Percentiles rank a stretch among this genome's conserved stretches.
Evolutionary conservation across 2,797 vertebrate genomes (phyloP).

Genomic region (Oceanodroma leucorhoa): DNA sequence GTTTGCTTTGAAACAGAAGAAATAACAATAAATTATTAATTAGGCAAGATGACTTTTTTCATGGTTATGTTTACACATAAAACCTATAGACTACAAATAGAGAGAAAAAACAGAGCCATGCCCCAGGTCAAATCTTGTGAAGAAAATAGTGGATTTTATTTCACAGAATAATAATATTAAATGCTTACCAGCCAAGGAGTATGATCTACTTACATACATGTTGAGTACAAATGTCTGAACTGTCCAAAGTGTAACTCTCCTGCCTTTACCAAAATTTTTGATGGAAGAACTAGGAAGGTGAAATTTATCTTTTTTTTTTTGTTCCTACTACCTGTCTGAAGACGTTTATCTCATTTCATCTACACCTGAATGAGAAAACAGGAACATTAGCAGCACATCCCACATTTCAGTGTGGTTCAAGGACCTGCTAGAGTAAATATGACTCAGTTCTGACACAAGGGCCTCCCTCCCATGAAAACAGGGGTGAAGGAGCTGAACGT

Average conservation of each 20-base stretch:
- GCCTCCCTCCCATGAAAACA: background rate
- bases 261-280: background rate
- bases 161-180: background rate
- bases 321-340: background rate
- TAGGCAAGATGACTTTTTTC: background rate
- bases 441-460: background rate
- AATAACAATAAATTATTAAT: conserved; percentile 28
- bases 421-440: background rate
- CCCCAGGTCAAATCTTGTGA: background rate
- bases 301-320: background rate
- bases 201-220: background rate
- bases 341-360: fast-evolving
- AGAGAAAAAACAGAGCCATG: background rate
- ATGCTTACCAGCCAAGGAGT: background rate
- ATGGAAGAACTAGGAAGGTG: background rate
- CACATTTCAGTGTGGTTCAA: background rate
- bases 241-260: background rate
- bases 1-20: background rate
- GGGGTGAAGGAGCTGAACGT: background rate
- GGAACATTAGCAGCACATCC: background rate
- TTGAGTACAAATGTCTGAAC: background rate
- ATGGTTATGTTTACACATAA: background rate
- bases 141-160: background rate
- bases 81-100: background rate
- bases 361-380: background rate